Conservation (phyloP, 1,140 invertebrate genomes). For the Panonychus citri region DNA sequence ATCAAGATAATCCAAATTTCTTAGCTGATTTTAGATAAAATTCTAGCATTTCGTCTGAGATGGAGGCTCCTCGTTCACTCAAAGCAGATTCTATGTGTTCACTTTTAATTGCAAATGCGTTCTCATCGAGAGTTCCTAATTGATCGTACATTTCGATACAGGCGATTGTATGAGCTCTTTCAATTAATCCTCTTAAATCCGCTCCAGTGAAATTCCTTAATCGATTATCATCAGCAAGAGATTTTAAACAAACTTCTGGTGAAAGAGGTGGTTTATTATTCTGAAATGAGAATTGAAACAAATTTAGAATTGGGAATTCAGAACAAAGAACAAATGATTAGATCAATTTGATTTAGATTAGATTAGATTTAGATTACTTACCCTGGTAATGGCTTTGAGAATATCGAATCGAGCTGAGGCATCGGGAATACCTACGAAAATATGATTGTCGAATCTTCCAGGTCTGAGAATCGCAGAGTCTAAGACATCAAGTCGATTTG, state of each 20-base stretch:
- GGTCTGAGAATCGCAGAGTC: constrained; percentile 86
- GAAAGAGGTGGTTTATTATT: constrained; percentile 41
- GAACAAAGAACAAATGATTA: too few relatives aligned
- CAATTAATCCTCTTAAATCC: constrained; percentile 61
- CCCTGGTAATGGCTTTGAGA: constrained; percentile 68
- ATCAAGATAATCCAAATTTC: not conserved
- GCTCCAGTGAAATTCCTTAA: constrained; percentile 71
- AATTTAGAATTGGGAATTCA: too few relatives aligned
- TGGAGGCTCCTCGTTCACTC: not conserved
- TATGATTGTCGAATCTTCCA: constrained; percentile 71
- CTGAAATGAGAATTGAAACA: constrained; percentile 33
- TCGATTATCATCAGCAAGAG: constrained; percentile 34
- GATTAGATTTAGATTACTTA: constrained; percentile 22
- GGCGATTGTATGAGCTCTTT: constrained; percentile 52
- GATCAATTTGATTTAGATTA: too few relatives aligned
- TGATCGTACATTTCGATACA: constrained; percentile 21
- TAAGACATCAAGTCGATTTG: constrained; percentile 87
- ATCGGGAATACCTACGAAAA: constrained; percentile 77
- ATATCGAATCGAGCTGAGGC: constrained; percentile 61
- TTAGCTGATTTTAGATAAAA: not conserved
- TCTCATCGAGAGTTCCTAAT: not conserved
- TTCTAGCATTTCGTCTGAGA: not conserved
- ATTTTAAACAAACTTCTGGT: constrained; percentile 47
- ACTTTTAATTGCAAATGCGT: not conserved
- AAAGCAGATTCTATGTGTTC: not conserved